Conservation (phyloP, 2,113 vertebrate species). For the Anser brachyrhynchus region DNA sequence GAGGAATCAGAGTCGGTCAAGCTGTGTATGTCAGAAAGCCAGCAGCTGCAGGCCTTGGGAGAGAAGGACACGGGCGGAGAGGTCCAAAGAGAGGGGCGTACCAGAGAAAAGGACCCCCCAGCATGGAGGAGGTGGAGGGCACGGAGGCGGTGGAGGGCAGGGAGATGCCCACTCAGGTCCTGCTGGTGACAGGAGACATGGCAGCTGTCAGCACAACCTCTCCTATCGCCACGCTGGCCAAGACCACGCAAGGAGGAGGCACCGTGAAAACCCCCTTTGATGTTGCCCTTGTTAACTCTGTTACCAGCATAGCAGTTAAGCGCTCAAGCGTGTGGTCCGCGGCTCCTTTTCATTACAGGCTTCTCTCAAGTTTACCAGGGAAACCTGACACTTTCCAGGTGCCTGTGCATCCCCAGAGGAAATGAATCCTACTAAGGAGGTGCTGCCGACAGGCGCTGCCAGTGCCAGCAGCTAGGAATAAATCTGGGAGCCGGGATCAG, state of each 20-base stretch:
- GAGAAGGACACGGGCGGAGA: background rate
- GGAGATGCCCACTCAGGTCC: background rate
- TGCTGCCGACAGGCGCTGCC: background rate
- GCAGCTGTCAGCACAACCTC: background rate
- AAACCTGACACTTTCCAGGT: slow-evolving; percentile 18
- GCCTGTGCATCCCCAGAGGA: background rate
- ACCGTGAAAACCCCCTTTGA: background rate
- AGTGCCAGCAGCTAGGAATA: background rate
- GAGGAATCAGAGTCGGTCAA: background rate
- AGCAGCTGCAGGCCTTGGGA: background rate
- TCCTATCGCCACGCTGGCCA: background rate
- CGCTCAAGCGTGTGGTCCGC: background rate
- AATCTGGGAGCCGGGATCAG: background rate
- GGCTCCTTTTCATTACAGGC: background rate
- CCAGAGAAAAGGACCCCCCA: background rate
- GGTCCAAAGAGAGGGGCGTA: background rate
- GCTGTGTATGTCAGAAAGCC: background rate
- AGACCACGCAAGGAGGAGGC: background rate
- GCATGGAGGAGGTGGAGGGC: background rate
- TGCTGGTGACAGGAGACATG: background rate
- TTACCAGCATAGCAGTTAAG: background rate
- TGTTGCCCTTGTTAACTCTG: background rate
- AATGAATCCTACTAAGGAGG: background rate
- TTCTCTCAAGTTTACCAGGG: background rate
- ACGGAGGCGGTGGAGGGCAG: background rate